These are phyloP conservation scores for Melanotaenia boesemani DNA, from an alignment of 2,797 vertebrate genomes.

Conservation along the genomic window DNA sequence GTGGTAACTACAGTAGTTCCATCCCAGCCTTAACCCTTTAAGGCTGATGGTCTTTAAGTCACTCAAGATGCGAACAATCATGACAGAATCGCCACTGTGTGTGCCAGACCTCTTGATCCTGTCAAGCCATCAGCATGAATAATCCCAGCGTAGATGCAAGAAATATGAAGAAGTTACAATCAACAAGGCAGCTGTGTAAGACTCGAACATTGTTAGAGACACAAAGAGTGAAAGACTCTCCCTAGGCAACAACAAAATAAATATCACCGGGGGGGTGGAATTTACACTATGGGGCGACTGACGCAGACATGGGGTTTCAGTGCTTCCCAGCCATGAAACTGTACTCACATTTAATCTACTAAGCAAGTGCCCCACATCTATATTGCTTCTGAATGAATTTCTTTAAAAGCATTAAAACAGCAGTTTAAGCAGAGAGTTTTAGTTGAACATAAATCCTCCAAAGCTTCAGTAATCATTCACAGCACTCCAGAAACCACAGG, in stretches of 20 bases:
- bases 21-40: too few species aligned
- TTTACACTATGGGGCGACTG: slow-evolving; percentile 9
- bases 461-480: slow-evolving; percentile 8
- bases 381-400: slow-evolving; percentile 17
- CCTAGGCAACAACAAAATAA: slow-evolving; percentile 13
- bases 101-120: too few species aligned
- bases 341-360: slow-evolving; percentile 44
- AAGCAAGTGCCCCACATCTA: slow-evolving; percentile 68
- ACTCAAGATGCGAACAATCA: too few species aligned
- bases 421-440: slow-evolving; percentile 13
- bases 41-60: too few species aligned
- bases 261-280: neutral
- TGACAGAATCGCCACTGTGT: too few species aligned
- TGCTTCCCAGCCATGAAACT: slow-evolving; percentile 26
- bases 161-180: neutral
- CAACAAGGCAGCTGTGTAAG: neutral
- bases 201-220: neutral
- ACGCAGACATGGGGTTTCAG: neutral
- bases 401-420: slow-evolving; percentile 19
- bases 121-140: too few species aligned
- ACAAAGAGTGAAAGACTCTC: neutral
- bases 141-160: neutral
- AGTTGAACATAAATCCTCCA: slow-evolving; percentile 15
- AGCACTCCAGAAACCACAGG: slow-evolving; percentile 2
- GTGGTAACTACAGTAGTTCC: too few species aligned